A percentile compares a stretch with the other conserved stretches of the same genome.
phyloP scores from a whole-genome alignment of 2,888 invertebrate species.

The Eumerus sabulonum region DNA sequence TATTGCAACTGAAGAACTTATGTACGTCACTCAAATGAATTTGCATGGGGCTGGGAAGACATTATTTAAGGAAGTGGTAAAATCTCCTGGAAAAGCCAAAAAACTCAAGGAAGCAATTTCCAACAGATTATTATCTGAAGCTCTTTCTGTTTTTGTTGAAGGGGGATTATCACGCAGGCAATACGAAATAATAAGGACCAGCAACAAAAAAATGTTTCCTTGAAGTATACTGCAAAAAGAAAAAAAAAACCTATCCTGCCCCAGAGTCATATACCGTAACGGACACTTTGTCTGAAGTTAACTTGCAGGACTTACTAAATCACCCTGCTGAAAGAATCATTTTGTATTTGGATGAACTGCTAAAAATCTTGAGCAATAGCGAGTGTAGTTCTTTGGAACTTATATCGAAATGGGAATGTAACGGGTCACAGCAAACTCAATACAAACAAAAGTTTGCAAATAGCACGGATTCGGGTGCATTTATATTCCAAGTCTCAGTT shows the following conservation, averaged over 20 bases:
- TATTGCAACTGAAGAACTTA: background rate
- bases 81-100: background rate
- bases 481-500: conserved; percentile 10
- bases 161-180: conserved; percentile 3
- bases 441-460: background rate
- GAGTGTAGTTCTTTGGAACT: background rate
- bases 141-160: conserved; percentile 11
- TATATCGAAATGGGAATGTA: background rate
- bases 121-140: background rate
- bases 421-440: background rate
- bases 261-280: background rate
- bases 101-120: background rate
- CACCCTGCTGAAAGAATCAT: background rate
- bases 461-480: background rate
- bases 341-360: background rate
- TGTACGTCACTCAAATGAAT: background rate
- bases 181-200: conserved; percentile 9
- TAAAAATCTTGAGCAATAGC: background rate
- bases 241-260: conserved; percentile 1
- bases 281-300: conserved; percentile 7
- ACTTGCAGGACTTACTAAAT: conserved; percentile 4
- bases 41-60: background rate
- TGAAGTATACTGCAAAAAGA: background rate
- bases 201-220: too few species aligned
- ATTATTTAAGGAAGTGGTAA: too few species aligned